Percentiles rank a stretch among this genome's conserved stretches.
Conservation (phyloP, 2,888 invertebrate species). For the Coelopa pilipes region DNA sequence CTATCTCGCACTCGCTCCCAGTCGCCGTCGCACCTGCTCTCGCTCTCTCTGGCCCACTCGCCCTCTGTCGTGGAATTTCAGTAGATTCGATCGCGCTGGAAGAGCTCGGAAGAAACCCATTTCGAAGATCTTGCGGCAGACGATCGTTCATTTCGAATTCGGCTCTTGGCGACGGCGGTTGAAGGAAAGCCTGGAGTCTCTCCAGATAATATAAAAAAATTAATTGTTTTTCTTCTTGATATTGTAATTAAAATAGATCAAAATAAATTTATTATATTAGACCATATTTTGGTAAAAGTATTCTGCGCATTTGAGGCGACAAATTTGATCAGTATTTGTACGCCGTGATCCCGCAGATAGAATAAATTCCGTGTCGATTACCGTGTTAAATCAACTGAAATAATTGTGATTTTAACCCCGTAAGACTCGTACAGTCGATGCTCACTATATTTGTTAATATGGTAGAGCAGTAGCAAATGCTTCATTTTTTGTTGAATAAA, state of each 20-base stretch:
- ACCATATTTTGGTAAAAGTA: slow-evolving; percentile 37
- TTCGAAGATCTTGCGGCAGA: slow-evolving; percentile 2
- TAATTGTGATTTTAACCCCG: slow-evolving; percentile 64
- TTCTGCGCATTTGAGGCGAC: slow-evolving; percentile 66
- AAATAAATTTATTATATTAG: neutral
- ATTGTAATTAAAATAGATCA: neutral
- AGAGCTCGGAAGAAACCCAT: neutral
- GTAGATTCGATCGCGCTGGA: neutral
- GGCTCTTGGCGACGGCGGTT: slow-evolving; percentile 45
- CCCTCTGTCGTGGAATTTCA: neutral
- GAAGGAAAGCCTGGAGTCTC: slow-evolving; percentile 21
- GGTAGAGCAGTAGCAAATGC: no score
- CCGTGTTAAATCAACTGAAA: slow-evolving; percentile 64
- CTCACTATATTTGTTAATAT: neutral
- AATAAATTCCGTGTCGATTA: slow-evolving; percentile 60
- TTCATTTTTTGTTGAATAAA: no score
- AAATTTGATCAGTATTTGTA: slow-evolving; percentile 58
- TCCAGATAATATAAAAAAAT: slow-evolving; percentile 20
- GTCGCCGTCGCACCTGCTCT: neutral
- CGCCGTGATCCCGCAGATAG: slow-evolving; percentile 66
- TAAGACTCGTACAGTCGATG: slow-evolving; percentile 60
- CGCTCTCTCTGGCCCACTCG: neutral
- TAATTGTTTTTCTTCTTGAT: neutral
- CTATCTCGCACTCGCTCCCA: neutral
- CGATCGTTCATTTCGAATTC: slow-evolving; percentile 49